A percentile compares a stretch with the other conserved stretches of the same genome.
These are phyloP conservation scores for Pelochelys cantorii DNA, from an alignment of 2,797 vertebrate genomes.

Conservation along the genomic window DNA sequence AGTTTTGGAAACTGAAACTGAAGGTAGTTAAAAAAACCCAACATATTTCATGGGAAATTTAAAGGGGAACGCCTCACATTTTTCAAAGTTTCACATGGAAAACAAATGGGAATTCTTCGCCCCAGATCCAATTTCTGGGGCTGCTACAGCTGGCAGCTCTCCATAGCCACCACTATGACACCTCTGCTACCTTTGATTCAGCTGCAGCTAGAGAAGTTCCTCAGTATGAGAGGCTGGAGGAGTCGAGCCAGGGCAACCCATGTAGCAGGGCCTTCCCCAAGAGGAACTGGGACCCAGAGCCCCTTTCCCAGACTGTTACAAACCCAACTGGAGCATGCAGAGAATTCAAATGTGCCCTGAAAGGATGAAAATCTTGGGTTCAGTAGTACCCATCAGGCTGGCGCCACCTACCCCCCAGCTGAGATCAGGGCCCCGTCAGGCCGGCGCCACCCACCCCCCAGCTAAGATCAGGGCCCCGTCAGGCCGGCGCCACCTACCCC, in stretches of 20 bases:
- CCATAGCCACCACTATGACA: no score
- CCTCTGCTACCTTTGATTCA: neutral
- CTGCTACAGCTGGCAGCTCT: rapidly evolving
- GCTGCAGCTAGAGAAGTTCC: no score
- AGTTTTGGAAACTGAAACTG: neutral
- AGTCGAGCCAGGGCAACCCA: neutral
- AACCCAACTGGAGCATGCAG: neutral
- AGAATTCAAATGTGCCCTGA: neutral
- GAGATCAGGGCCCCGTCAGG: neutral
- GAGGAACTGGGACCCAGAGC: neutral
- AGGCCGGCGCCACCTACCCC: rapidly evolving
- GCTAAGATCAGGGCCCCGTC: neutral
- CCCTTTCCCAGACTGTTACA: neutral
- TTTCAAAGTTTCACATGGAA: neutral
- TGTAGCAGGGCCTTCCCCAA: neutral
- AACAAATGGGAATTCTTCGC: neutral
- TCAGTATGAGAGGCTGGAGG: no score
- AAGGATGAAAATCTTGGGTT: neutral
- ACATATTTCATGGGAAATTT: neutral
- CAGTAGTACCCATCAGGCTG: neutral
- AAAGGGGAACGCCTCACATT: neutral
- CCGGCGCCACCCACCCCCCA: rapidly evolving
- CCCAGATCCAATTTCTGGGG: neutral
- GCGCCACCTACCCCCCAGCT: neutral
- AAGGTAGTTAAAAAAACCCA: neutral